A percentile compares a stretch with the other conserved stretches of the same genome.
Conservation (phyloP, 1,140 invertebrate genomes). For the Pemphigus obesinymphae region DNA sequence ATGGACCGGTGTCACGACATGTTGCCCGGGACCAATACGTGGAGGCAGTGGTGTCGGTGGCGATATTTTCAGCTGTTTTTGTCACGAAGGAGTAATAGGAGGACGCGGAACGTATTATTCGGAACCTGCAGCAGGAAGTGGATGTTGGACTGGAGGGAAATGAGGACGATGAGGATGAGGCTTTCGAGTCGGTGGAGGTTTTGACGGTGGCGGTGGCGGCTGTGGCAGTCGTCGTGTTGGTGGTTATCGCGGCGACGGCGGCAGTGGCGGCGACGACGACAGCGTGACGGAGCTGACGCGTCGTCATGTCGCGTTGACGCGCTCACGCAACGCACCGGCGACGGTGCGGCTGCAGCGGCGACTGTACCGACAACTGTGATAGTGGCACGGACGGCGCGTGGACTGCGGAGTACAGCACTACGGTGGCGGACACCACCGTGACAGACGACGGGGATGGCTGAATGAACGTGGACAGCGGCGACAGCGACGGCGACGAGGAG, state of each 20-base stretch:
- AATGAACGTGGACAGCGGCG: neutral
- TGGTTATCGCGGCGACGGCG: neutral
- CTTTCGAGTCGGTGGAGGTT: neutral
- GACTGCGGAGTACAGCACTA: too few species aligned
- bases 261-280: neutral
- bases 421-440: neutral
- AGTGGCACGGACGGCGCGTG: neutral
- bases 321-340: slow-evolving; percentile 24
- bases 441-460: slow-evolving; percentile 5
- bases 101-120: neutral
- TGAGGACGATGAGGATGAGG: neutral
- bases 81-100: neutral
- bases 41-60: neutral
- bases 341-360: neutral
- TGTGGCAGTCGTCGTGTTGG: neutral
- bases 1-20: slow-evolving; percentile 40
- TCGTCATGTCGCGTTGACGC: slow-evolving; percentile 27
- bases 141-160: neutral
- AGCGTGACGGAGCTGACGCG: neutral
- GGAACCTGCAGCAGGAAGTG: neutral
- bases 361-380: neutral
- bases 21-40: neutral
- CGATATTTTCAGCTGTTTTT: neutral
- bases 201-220: neutral
- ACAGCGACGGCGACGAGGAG: neutral